Evolutionary conservation across 2,888 invertebrate species (phyloP), one percentile per base, ranked within the genome.

Genomic region (Campoplex nolae): DNA sequence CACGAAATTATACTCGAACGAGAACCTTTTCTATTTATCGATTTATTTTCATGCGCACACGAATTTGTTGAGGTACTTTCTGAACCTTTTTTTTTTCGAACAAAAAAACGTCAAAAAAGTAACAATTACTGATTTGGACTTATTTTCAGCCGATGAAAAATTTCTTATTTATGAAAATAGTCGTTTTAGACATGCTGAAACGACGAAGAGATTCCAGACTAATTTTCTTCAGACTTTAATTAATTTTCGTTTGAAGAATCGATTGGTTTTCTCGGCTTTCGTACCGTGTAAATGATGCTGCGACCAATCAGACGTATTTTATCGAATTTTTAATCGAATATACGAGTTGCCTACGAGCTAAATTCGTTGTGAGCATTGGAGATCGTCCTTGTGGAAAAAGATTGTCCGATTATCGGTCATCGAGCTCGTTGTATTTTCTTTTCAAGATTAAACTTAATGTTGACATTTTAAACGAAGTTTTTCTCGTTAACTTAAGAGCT

Each of bases 321-420:
- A 16, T 28, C 18, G 35, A 18, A 32, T 54, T 73, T 51, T 32
- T 32, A 3, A 32, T 71, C 45, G 11, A 42, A 42, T 23, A 23
- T 42, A 32, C 13, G 62, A 62, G 16, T 32, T 32, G 32, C 32
- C 6, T 16, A 3, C 3, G 62, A 62, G 32, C 11, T 32, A 7
- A 32, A 62, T 62, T 16, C 32, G 32, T 62, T 48, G 45, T 3
- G 76, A 28, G 42, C n/a, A 62, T 83, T 65, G 68, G 16, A 9
- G 38, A 45, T 58, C 18, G 51, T 77, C 77, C 58, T 70, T 35
- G 58, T 32, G 38, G 35, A 35, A 56, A 32, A 62, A 28, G 18
- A 65, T 73, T 35, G 74, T 18, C 1, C 2, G 48, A 45, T 51
- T 78, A 80, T 84, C 84, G 86, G 73, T 88, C 86, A 58, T 84